phyloP scores from a whole-genome alignment of 2,888 invertebrate genomes.

The Cordilura impudica region DNA sequence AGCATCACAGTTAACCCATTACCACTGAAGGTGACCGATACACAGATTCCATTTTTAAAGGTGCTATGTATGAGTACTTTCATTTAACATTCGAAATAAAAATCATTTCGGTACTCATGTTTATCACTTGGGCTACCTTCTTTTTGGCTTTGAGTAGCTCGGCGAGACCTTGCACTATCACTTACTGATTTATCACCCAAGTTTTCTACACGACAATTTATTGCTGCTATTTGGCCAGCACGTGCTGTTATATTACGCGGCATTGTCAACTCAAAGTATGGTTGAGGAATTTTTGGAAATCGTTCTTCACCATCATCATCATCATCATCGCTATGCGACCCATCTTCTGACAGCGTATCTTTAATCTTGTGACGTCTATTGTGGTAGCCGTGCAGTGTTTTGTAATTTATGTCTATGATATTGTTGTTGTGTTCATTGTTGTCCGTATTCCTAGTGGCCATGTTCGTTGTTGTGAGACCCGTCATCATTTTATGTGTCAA shows the following conservation, averaged over 20 bases:
- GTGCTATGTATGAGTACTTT: too few species aligned
- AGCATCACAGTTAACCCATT: too few species aligned
- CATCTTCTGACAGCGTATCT: constrained; percentile 1
- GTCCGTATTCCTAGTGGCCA: constrained; percentile 27
- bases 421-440: constrained; percentile 56
- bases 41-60: too few species aligned
- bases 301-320: constrained; percentile 24
- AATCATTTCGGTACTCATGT: too few species aligned
- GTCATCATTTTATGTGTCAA: constrained; percentile 61
- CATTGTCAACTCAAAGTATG: constrained; percentile 92
- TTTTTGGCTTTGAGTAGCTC: neutral
- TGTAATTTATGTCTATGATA: constrained; percentile 64
- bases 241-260: constrained; percentile 91
- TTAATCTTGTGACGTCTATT: constrained; percentile 47
- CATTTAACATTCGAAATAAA: too few species aligned
- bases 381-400: constrained; percentile 43
- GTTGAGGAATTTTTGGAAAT: constrained; percentile 76
- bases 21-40: too few species aligned
- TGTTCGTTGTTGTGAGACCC: constrained; percentile 40
- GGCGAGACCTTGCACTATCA: constrained; percentile 9
- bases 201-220: constrained; percentile 92
- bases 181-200: constrained; percentile 91
- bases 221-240: constrained; percentile 91
- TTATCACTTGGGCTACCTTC: neutral
- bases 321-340: neutral